A percentile compares a stretch with the other conserved stretches of the same genome.
Conservation (phyloP, 2,888 invertebrate species). For the Glyphotaelius pellucidus region DNA sequence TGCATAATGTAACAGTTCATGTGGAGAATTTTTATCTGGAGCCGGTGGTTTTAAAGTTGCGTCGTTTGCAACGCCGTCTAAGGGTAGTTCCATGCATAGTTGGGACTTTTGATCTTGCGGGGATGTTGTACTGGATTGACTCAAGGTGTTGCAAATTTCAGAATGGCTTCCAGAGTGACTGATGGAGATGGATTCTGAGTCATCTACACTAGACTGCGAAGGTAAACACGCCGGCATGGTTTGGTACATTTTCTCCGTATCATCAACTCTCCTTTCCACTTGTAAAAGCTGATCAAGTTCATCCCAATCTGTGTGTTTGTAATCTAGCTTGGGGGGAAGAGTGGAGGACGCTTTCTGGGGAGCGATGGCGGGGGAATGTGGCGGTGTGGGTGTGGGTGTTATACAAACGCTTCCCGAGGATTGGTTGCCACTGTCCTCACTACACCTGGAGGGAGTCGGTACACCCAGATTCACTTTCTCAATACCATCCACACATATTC, state of each 20-base stretch:
- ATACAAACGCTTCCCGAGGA: conserved; percentile 62
- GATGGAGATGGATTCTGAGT: conserved; percentile 62
- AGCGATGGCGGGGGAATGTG: conserved; percentile 67
- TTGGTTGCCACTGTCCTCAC: conserved; percentile 64
- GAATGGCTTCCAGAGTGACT: conserved; percentile 63
- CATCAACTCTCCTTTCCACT: conserved; percentile 81
- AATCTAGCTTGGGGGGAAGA: conserved; percentile 82
- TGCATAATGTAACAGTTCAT: conserved; percentile 55
- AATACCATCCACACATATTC: conserved; percentile 60
- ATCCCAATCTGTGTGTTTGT: conserved; percentile 83
- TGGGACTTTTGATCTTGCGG: conserved; percentile 58
- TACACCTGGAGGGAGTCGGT: conserved; percentile 55
- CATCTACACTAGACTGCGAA: conserved; percentile 73
- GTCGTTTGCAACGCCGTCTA: conserved; percentile 40
- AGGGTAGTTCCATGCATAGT: conserved; percentile 48
- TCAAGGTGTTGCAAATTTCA: conserved; percentile 56
- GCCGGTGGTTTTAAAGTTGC: conserved; percentile 60
- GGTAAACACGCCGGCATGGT: conserved; percentile 83
- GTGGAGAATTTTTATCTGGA: conserved; percentile 57
- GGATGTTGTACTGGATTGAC: conserved; percentile 58
- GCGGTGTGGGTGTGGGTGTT: conserved; percentile 64
- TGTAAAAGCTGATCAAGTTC: conserved; percentile 84
- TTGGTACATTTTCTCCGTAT: conserved; percentile 82
- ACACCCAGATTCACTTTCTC: conserved; percentile 56
- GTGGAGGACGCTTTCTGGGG: conserved; percentile 72